These are phyloP conservation scores for Gymnogyps californianus DNA, from an alignment of 2,113 vertebrate species.

Conservation along the genomic window DNA sequence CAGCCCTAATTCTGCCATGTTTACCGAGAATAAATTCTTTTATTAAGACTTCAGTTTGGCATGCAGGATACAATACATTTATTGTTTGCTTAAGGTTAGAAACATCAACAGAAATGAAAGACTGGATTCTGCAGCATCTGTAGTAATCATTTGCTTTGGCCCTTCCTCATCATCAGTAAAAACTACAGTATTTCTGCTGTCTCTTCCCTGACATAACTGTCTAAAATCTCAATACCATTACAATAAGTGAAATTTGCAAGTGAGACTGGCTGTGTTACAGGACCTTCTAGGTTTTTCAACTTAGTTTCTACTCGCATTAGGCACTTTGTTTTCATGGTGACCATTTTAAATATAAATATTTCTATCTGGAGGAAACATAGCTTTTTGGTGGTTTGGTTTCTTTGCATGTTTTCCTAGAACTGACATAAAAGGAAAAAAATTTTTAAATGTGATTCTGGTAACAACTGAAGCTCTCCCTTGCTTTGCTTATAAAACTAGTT, in stretches of 20 bases:
- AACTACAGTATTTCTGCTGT: background rate
- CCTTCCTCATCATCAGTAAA: background rate
- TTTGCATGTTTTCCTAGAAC: background rate
- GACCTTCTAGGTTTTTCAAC: background rate
- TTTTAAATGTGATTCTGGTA: background rate
- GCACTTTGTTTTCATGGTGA: background rate
- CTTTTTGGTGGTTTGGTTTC: background rate
- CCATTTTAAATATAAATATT: slow-evolving; percentile 10
- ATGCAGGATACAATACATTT: background rate
- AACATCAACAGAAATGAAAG: background rate
- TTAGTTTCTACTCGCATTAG: background rate
- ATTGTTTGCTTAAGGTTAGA: slow-evolving; percentile 5
- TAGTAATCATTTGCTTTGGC: background rate
- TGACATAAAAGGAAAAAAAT: background rate
- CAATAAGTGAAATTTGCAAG: background rate
- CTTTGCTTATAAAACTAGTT: background rate
- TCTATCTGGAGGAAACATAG: background rate
- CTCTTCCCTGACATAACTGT: background rate
- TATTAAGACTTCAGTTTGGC: background rate
- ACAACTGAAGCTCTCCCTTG: background rate
- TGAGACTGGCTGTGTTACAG: background rate
- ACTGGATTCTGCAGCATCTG: background rate
- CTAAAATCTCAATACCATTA: background rate
- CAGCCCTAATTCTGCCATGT: background rate
- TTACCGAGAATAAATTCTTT: background rate